These are phyloP conservation scores for Pogona vitticeps DNA, from an alignment of 2,113 vertebrate genomes.

Conservation along the genomic window DNA sequence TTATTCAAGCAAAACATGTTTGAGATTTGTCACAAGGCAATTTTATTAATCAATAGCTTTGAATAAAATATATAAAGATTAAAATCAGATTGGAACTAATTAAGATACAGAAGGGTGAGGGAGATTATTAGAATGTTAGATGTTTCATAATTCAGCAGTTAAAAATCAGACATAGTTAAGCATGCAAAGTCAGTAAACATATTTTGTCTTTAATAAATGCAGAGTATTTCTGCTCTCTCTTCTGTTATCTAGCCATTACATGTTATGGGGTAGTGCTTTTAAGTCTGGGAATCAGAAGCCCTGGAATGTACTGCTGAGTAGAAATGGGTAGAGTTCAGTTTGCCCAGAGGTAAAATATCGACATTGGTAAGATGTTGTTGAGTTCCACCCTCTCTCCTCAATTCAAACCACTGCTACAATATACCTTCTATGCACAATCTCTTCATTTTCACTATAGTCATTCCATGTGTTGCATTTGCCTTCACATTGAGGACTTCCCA, in stretches of 20 bases:
- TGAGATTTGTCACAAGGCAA: constrained; percentile 20
- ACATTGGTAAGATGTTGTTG: no score
- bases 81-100: background rate
- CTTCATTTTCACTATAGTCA: background rate
- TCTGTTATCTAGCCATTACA: background rate
- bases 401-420: background rate
- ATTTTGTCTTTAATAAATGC: background rate
- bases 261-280: background rate
- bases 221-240: background rate
- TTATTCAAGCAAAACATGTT: background rate
- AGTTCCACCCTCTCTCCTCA: no score
- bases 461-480: background rate
- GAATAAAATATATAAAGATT: constrained; percentile 20
- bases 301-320: no score
- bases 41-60: background rate
- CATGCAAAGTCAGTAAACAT: background rate
- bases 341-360: background rate
- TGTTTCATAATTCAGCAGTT: constrained; percentile 30
- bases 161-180: constrained; percentile 28
- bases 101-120: background rate
- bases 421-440: background rate
- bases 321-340: background rate
- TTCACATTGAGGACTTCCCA: background rate
- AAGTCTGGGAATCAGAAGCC: background rate
- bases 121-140: background rate